A percentile compares a stretch with the other conserved stretches of the same genome.
These are phyloP conservation scores for Etheostoma nigrum DNA, from an alignment of 2,797 vertebrate genomes.

Conservation along the genomic window DNA sequence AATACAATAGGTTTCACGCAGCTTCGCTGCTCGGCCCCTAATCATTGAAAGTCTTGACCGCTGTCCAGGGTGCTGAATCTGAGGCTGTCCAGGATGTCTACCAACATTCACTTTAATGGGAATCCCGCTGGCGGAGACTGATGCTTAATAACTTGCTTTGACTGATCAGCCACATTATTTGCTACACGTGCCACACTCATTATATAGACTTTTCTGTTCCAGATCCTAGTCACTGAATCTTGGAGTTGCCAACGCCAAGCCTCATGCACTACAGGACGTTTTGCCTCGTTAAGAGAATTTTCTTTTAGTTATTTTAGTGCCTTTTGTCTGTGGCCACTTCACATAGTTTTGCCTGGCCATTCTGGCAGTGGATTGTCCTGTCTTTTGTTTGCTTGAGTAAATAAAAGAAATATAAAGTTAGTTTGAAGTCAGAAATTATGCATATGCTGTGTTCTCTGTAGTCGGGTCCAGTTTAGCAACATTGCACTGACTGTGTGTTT, in stretches of 20 bases:
- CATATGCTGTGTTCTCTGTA: neutral
- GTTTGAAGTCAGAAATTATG: constrained; percentile 3
- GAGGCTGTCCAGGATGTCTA: neutral
- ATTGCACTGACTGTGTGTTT: neutral
- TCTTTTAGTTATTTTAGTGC: constrained; percentile 3
- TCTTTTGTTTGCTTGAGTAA: neutral
- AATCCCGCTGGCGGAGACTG: neutral
- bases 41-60: neutral
- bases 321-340: constrained; percentile 12
- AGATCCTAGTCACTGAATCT: constrained; percentile 8
- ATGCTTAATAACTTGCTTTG: constrained; percentile 1
- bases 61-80: constrained; percentile 53
- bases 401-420: neutral
- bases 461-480: neutral
- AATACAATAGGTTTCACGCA: too few relatives aligned
- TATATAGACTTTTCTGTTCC: constrained; percentile 5
- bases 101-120: neutral
- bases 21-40: neutral
- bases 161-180: constrained; percentile 16
- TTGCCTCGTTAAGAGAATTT: constrained; percentile 6
- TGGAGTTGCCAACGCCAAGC: constrained; percentile 2
- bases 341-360: neutral
- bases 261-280: neutral
- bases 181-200: constrained; percentile 12
- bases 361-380: neutral